Evolutionary conservation across 1,140 invertebrate genomes (phyloP), one percentile per base, ranked within the genome.

Genomic region (Musca vetustissima): DNA sequence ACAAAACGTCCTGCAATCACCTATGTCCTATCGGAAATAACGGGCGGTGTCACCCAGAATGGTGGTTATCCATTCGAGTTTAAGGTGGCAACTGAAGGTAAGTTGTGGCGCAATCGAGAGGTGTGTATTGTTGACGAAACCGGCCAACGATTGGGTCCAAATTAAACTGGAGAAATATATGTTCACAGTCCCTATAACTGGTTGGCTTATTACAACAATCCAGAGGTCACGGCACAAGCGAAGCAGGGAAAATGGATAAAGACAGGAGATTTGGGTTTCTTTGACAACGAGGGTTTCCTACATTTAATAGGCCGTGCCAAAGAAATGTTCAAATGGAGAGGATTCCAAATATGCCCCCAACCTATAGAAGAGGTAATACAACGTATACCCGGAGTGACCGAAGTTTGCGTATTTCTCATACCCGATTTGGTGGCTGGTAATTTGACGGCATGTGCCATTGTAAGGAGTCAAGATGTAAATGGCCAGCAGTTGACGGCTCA

Each of bases 331-430:
- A 93, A 93, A 82, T 91, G 88, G 64, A 76, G 74, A 52, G 79
- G 75, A 73, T 78, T 84, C 49, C 83, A 94, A 91, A 93, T 96
- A 9, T 90, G 93, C 17, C 94, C 94, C 19, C 91, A 93, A 1
- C 93, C 95, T 84, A 84, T 96, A 52, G 94, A 96, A 83, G 91
- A 89, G 75, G 82, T 96, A 11, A 87, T 96, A 9, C 83, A 92
- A 67, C 87, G 89, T 71, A 85, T 91, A 64, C 88, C 90, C 1
- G 89, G 87, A 61, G 88, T 96, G 3, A 86, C 86, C 7, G 93
- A 95, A 80, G 92, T 88, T 14, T 93, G 92, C 2, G 93, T 96
- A 0, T 88, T 95, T 25, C 93, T 93, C 0, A 84, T 93, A 1
- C 91, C 92, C 0, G 88, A 95, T 78, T 79, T 85, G 1, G 78